phyloP scores from a whole-genome alignment of 2,113 vertebrate species.

The Junco hyemalis region DNA sequence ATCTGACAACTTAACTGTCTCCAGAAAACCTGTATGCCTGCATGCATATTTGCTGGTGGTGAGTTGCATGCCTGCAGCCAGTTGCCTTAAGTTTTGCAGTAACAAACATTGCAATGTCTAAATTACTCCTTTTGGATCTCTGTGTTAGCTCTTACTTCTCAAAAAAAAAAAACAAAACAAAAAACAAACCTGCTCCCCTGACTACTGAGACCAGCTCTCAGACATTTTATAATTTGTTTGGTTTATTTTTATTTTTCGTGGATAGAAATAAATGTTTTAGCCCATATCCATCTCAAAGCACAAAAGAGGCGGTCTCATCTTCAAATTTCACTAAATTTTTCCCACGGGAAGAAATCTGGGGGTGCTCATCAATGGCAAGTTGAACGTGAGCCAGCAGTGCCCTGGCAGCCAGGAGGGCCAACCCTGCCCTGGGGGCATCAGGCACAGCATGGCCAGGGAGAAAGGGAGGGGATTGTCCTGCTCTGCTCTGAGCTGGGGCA shows the following conservation, averaged over 20 bases:
- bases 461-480: background rate
- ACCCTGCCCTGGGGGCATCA: background rate
- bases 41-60: background rate
- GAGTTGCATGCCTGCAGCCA: background rate
- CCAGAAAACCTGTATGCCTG: background rate
- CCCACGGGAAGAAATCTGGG: rapidly evolving
- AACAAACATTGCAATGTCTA: background rate
- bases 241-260: background rate
- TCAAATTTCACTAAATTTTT: background rate
- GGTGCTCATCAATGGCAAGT: rapidly evolving
- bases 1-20: background rate
- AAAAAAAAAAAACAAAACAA: background rate
- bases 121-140: background rate
- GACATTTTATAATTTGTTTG: background rate
- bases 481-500: rapidly evolving
- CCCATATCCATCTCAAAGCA: background rate
- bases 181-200: background rate
- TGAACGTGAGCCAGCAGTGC: no score
- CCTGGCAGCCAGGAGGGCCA: background rate
- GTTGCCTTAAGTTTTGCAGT: background rate
- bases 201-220: no score
- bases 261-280: background rate
- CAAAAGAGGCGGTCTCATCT: background rate
- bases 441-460: rapidly evolving
- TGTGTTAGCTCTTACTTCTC: background rate